Percentiles rank a stretch among this genome's conserved stretches.
These are phyloP conservation scores for Platysteira castanea DNA, from an alignment of 2,113 vertebrate genomes.

Conservation along the genomic window DNA sequence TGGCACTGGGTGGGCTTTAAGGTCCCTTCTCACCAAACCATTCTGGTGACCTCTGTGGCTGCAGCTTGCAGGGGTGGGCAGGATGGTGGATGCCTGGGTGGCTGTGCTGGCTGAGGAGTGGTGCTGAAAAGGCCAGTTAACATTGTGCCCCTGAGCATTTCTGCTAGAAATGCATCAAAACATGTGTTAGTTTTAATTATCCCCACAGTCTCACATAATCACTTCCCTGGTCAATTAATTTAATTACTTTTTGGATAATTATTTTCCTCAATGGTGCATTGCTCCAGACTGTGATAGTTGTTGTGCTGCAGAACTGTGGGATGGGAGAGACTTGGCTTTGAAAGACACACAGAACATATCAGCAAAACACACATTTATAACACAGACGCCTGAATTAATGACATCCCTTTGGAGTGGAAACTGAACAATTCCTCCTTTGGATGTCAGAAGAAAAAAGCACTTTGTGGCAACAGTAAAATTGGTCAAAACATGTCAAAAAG, in stretches of 20 bases:
- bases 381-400: background rate
- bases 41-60: background rate
- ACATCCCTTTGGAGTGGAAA: background rate
- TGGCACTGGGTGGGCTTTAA: background rate
- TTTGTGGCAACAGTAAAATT: background rate
- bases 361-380: background rate
- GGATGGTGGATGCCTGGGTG: background rate
- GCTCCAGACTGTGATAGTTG: background rate
- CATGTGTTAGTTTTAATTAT: slow-evolving; percentile 48
- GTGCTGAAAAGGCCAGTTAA: background rate
- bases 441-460: background rate
- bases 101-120: background rate
- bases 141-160: background rate
- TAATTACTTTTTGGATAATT: slow-evolving; percentile 57
- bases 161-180: slow-evolving; percentile 26
- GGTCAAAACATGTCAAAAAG: background rate
- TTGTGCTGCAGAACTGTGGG: background rate
- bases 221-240: slow-evolving; percentile 64
- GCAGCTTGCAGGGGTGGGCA: accelerated
- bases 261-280: slow-evolving; percentile 39
- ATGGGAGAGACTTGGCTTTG: background rate
- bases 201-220: slow-evolving; percentile 5
- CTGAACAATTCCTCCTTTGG: background rate
- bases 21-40: background rate
- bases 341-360: background rate